A percentile compares a stretch with the other conserved stretches of the same genome.
These are phyloP conservation scores for Aphelinus atriplicis DNA, from an alignment of 1,140 invertebrate species.

Conservation along the genomic window DNA sequence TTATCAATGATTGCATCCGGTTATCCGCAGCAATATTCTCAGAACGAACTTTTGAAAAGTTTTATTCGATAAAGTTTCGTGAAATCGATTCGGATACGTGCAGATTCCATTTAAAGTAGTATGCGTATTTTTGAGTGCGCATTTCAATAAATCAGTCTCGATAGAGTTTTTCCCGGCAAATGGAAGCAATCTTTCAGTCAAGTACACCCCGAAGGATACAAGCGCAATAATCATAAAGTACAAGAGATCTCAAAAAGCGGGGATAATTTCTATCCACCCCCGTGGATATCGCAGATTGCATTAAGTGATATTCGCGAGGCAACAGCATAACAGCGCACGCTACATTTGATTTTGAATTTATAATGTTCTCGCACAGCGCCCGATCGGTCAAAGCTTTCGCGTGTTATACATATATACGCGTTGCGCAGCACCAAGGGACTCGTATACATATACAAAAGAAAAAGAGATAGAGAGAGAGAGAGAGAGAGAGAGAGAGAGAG, in stretches of 20 bases:
- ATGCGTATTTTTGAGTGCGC: too few relatives aligned
- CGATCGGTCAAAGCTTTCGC: not conserved
- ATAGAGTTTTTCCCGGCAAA: not conserved
- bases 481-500: too few relatives aligned
- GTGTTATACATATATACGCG: not conserved
- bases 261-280: constrained; percentile 34
- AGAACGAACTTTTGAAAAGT: too few relatives aligned
- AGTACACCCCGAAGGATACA: constrained; percentile 15
- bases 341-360: constrained; percentile 60
- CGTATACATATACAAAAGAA: not conserved
- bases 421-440: constrained; percentile 19
- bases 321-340: constrained; percentile 50
- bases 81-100: too few relatives aligned
- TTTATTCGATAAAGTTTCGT: too few relatives aligned
- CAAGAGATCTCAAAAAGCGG: constrained; percentile 43
- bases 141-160: too few relatives aligned
- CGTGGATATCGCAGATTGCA: constrained; percentile 25
- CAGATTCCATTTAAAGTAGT: too few relatives aligned
- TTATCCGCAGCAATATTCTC: too few relatives aligned
- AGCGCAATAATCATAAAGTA: constrained; percentile 35
- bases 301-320: constrained; percentile 42
- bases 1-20: too few relatives aligned
- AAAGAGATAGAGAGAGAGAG: too few relatives aligned
- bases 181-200: constrained; percentile 10
- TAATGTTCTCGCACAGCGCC: constrained; percentile 44